Evolutionary conservation across 1,140 invertebrate genomes (phyloP), one percentile per base, ranked within the genome.

Genomic region (Solen grandis): DNA sequence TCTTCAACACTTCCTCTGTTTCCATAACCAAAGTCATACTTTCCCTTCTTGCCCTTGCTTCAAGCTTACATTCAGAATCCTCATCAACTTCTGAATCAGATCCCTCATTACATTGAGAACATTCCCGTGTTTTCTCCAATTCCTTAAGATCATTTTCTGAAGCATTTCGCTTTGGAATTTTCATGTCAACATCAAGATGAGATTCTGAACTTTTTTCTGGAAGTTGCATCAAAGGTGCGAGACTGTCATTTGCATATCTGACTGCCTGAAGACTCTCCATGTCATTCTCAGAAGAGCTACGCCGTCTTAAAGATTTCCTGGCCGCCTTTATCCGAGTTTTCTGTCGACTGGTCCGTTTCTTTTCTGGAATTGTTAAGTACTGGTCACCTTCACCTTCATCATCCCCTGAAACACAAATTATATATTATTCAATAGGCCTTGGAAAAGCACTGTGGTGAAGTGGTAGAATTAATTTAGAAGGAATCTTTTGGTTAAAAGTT

Each of bases 261-360:
- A 27, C 25, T 36, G 22, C 22, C 10, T 59, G 19, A 13, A 78
- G 38, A 38, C 16, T 46, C 5, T 41, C 36, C 14, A 78, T 41
- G 27, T 78, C 65, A 33, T n/a, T 69, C 41, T 68, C 65, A 50
- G 75, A 78, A 25, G 63, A 78, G 35, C 75, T 78, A 46, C 54
- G 19, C 22, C 65, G 52, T n/a, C 65, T 29, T 10, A 36, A 10
- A 19, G 16, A n/a, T 19, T 50, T n/a, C 10, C 46, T 50, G 46
- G n/a, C n/a, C n/a, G n/a, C n/a, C n/a, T n/a, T n/a, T n/a, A n/a
- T n/a, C n/a, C n/a, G 41, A 19, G 8, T 8, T 46, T 46, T 46
- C 41, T 46, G 8, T 46, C 41, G 41, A 8, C 8, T 46, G 8
- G 41, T 8, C 8, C 19, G 41, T 19, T 46, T 46, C 19, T 46